phyloP scores from a whole-genome alignment of 1,140 invertebrate species.

The Nasonia longicornis region DNA sequence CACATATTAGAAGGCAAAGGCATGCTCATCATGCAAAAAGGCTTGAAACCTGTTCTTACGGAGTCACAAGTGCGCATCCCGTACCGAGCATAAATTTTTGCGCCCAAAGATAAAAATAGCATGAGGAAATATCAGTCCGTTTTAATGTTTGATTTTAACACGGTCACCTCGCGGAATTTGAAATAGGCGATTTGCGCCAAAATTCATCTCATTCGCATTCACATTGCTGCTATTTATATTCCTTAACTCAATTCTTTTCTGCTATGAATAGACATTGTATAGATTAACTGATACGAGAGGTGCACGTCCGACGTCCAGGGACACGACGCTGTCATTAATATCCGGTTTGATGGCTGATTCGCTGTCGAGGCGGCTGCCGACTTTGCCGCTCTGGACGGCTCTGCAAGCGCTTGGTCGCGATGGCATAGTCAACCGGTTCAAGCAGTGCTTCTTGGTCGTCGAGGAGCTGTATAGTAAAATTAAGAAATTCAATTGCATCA shows the following conservation, averaged over 20 bases:
- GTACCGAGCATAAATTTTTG: too few species aligned
- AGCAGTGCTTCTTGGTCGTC: conserved; percentile 81
- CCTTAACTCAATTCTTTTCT: conserved; percentile 21
- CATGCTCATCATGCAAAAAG: too few species aligned
- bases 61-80: too few species aligned
- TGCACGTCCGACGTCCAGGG: conserved; percentile 68
- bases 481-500: conserved; percentile 78
- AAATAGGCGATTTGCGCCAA: background rate
- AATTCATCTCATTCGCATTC: background rate
- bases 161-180: background rate
- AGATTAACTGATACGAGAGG: conserved; percentile 69
- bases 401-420: conserved; percentile 83
- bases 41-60: too few species aligned
- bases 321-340: conserved; percentile 78
- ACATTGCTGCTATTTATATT: conserved; percentile 30
- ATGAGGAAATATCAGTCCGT: conserved; percentile 1
- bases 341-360: conserved; percentile 77
- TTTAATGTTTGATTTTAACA: background rate
- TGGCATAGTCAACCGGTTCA: conserved; percentile 79
- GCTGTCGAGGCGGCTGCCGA: conserved; percentile 76
- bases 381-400: conserved; percentile 86
- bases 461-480: conserved; percentile 80
- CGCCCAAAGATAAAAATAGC: conserved; percentile 7
- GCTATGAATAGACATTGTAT: conserved; percentile 69
- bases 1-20: too few species aligned